Evolutionary conservation across 35 echinoderm and acorn worm genomes (phyloP).

Genomic region (Ophiothrix spiculata): DNA sequence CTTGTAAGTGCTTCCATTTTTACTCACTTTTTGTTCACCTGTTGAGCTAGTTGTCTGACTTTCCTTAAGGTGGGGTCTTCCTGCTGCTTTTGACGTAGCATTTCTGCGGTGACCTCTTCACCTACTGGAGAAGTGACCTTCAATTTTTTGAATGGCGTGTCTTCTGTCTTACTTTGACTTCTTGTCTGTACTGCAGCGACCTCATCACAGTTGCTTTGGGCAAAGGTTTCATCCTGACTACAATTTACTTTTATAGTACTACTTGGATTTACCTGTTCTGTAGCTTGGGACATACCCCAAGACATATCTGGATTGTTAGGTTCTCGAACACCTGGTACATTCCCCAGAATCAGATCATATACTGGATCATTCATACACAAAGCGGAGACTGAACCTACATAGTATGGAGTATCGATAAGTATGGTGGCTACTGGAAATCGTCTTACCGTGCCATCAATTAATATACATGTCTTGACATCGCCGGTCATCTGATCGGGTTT

Average conservation of each 20-base stretch:
- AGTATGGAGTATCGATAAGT: slow-evolving; percentile 37
- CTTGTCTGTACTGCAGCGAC: neutral
- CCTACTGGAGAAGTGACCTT: no score
- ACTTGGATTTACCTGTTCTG: neutral
- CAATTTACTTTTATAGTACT: neutral
- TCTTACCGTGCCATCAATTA: no score
- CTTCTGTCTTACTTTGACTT: neutral
- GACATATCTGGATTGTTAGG: neutral
- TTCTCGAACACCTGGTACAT: slow-evolving; percentile 26
- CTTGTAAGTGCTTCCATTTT: slow-evolving; percentile 1
- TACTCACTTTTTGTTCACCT: neutral
- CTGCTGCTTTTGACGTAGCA: neutral
- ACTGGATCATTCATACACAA: no score
- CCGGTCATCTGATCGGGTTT: no score
- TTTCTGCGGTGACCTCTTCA: no score
- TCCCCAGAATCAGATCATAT: slow-evolving; percentile 56
- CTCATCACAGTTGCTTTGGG: neutral
- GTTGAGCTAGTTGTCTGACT: neutral
- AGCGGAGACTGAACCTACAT: slow-evolving; percentile 14
- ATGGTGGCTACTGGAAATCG: no score
- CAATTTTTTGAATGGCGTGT: neutral
- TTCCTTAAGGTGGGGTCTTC: slow-evolving; percentile 15
- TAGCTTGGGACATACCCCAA: neutral
- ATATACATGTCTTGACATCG: no score
- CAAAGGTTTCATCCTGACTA: neutral